Evolutionary conservation across 2,888 invertebrate genomes (phyloP), one percentile per base, ranked within the genome.

Genomic region (Brenthis daphne): DNA sequence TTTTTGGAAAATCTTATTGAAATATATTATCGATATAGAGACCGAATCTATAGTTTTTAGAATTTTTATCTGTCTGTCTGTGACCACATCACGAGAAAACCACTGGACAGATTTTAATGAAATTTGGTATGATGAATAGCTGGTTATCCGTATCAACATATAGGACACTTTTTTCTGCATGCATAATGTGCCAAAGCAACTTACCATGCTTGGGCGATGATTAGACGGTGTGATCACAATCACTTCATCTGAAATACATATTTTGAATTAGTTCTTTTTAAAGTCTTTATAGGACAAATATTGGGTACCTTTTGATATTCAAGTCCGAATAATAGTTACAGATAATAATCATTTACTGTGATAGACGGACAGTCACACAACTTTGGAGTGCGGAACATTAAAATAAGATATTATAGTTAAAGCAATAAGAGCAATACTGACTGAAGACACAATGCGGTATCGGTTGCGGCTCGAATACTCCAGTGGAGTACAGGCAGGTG

Each of bases 381-480:
- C 2, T 37, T 37, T 37, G 12, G 48, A 63, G 50, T 51, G 13
- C 24, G 16, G 16, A 48, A 54, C 6, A 16, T n/a, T 29, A 11
- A 14, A 58, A 55, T 5, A 4, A 29, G 0, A 29, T 29, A 29
- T 29, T 29, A 29, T 29, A 29, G 29, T 29, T 29, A 29, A 29
- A 29, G 29, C 29, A 43, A 43, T 43, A 20, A 56, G 6, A 37
- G 2, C 0, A 6, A 58, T 20, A 85, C 87, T 87, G 82, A 95
- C 95, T 93, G 77, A 93, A 95, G 13, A 95, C 87, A 78, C 97
- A 97, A 75, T 95, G 95, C 0, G 97, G 97, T 69, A 96, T 90
- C 0, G 95, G 95, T 47, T 92, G 90, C 0, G 97, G 97, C 50
- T 89, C 79, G 82, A 95, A 97, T 5, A 86, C 73, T 0, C 96